Base-by-base conservation (phyloP, 2,888 invertebrate genomes). In the Gasteruption jaculator region DNA sequence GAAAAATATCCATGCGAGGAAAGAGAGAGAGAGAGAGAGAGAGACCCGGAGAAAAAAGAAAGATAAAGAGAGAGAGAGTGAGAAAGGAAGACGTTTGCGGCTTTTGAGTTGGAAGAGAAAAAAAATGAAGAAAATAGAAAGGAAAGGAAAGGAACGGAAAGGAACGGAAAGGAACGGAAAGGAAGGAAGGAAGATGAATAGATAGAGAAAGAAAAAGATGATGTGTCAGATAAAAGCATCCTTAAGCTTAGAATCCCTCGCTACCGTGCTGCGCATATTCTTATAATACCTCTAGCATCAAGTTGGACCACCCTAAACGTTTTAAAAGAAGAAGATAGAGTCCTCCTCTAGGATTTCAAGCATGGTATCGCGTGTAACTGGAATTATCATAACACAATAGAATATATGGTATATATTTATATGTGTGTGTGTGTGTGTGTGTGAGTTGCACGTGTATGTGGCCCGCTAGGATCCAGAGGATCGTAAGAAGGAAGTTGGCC, bases 361-460 rank as follows among this genome's bases (percentile, higher is more conserved):
- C 44, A 51, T 38, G 50, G 52, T 59, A 58, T 57, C 54, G 52
- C 57, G 57, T 52, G 58, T 56, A 58, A 60, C 58, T 55, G 65
- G 65, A 68, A 68, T 68, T 61, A 69, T 69, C 63, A 57, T 53
- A 54, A 60, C 60, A 69, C 68, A 69, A 69, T 69, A 59, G 54
- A n/a, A n/a, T n/a, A n/a, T n/a, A n/a, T n/a, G n/a, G n/a, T n/a
- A n/a, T n/a, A n/a, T n/a, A n/a, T n/a, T n/a, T n/a, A n/a, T n/a
- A n/a, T n/a, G n/a, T n/a, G n/a, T n/a, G n/a, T n/a, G n/a, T n/a
- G n/a, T n/a, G n/a, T n/a, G n/a, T n/a, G n/a, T n/a, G n/a, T n/a
- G n/a, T n/a, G n/a, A n/a, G n/a, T n/a, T n/a, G n/a, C n/a, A n/a
- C n/a, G n/a, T n/a, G n/a, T n/a, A n/a, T n/a, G n/a, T n/a, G n/a